These are phyloP conservation scores for Menura novaehollandiae DNA, from an alignment of 2,113 vertebrate species.

Conservation along the genomic window DNA sequence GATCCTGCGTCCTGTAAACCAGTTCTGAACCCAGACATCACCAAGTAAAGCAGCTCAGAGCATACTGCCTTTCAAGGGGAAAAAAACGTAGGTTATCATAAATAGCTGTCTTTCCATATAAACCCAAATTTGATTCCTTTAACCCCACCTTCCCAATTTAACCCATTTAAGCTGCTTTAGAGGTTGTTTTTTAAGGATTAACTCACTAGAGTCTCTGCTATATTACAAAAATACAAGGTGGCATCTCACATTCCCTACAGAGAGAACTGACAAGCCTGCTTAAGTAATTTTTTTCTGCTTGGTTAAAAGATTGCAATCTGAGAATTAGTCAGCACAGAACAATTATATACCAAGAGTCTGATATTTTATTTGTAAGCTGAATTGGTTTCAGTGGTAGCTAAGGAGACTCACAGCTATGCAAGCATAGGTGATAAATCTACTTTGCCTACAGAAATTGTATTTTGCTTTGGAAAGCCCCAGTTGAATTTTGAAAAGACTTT, in stretches of 20 bases:
- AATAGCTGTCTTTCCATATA: neutral
- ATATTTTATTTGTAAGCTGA: neutral
- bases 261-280: neutral
- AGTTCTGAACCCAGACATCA: neutral
- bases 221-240: neutral
- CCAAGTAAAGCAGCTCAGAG: neutral
- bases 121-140: neutral
- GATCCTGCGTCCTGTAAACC: neutral
- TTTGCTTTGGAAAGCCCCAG: constrained; percentile 22
- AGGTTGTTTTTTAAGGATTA: neutral
- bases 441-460: constrained; percentile 28
- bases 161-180: neutral
- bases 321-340: neutral
- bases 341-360: neutral
- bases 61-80: neutral
- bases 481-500: constrained; percentile 38
- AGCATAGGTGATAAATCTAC: neutral
- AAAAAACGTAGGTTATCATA: neutral
- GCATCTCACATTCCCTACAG: neutral
- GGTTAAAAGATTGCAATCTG: neutral
- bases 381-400: neutral
- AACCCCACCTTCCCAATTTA: neutral
- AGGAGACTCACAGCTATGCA: neutral
- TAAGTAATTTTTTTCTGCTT: neutral
- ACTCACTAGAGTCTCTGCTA: neutral